A percentile compares a stretch with the other conserved stretches of the same genome.
phyloP scores from a whole-genome alignment of 2,113 vertebrate genomes.

The Mormyrus lacerda region DNA sequence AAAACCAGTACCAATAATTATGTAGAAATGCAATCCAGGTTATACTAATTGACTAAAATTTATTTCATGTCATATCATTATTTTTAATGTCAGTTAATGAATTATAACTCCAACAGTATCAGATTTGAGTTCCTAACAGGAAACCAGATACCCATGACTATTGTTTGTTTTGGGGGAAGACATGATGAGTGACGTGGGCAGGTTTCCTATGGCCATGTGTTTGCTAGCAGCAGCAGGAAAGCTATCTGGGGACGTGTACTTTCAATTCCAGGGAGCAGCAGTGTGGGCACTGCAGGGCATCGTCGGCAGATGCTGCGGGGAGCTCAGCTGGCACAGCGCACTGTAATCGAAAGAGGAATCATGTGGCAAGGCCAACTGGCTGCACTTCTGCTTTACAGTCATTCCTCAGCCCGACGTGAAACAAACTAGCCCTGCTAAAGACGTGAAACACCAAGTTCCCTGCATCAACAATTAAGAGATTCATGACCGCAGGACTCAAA shows the following conservation, averaged over 20 bases:
- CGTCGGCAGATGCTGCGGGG: not conserved
- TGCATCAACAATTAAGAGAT: not conserved
- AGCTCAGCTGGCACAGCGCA: not conserved
- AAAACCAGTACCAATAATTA: not conserved
- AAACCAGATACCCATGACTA: not conserved
- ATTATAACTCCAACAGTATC: not conserved
- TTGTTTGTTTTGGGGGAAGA: not conserved
- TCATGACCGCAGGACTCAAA: not conserved
- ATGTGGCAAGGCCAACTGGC: not conserved
- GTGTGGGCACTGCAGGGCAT: not conserved
- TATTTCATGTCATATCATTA: not conserved
- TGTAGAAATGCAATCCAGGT: not conserved
- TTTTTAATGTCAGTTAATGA: not conserved
- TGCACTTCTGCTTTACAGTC: not conserved
- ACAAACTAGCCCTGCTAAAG: not conserved
- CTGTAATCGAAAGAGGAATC: conserved; percentile 4
- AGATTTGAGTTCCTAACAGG: not conserved
- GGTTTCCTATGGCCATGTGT: not conserved
- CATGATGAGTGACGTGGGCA: not conserved
- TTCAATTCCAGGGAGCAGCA: not conserved
- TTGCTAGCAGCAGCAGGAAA: not conserved
- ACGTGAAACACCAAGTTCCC: not conserved
- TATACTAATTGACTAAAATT: not conserved
- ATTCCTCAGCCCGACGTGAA: not conserved
- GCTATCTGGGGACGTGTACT: not conserved